phyloP scores from a whole-genome alignment of 1,140 invertebrate genomes.

The Oscheius sp. region DNA sequence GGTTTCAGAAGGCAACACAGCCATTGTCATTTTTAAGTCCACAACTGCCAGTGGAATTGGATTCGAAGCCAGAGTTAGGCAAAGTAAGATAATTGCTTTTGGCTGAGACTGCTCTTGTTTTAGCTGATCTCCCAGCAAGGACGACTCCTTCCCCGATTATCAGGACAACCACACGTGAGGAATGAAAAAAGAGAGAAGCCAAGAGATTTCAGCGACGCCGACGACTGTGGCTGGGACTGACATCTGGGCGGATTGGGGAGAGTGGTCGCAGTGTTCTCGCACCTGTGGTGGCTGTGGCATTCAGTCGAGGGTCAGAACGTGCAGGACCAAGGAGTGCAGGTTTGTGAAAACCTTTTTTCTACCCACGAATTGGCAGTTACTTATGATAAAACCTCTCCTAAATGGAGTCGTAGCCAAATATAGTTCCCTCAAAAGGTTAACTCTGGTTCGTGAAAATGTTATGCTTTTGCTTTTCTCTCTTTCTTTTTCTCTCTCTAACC shows the following conservation, averaged over 20 bases:
- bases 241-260: slow-evolving; percentile 42
- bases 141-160: slow-evolving; percentile 16
- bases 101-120: neutral
- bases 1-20: slow-evolving; percentile 46
- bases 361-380: too few species aligned
- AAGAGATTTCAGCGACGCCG: slow-evolving; percentile 16
- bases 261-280: slow-evolving; percentile 51
- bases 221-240: slow-evolving; percentile 35
- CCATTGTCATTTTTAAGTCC: slow-evolving; percentile 53
- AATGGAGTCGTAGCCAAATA: too few species aligned
- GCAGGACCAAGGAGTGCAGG: slow-evolving; percentile 48
- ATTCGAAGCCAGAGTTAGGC: slow-evolving; percentile 46
- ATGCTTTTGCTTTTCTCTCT: too few species aligned
- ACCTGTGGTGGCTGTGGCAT: slow-evolving; percentile 57
- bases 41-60: slow-evolving; percentile 46
- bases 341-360: too few species aligned
- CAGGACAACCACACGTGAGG: slow-evolving; percentile 14
- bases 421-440: too few species aligned
- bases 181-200: neutral
- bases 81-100: slow-evolving; percentile 42
- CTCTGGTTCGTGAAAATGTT: too few species aligned
- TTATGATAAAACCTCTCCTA: too few species aligned
- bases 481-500: too few species aligned
- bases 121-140: slow-evolving; percentile 14
- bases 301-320: slow-evolving; percentile 44